Base-by-base conservation (phyloP, 2,888 invertebrate genomes). In the Dugesia japonica region DNA sequence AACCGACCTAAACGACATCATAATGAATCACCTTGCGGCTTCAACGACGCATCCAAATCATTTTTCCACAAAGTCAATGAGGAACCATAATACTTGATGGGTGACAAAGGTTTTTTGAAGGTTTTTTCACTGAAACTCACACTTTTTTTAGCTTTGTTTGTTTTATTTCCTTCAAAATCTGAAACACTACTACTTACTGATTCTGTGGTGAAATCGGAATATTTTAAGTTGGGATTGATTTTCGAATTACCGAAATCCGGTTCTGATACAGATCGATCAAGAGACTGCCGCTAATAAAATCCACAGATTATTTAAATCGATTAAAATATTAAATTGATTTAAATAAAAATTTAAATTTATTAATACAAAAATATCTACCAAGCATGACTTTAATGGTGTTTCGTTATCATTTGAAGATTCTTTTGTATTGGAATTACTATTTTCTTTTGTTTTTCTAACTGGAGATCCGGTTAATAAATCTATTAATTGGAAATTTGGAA, bases 41-140 rank as follows among this genome's bases (percentile, higher is more conserved):
- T 56, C 1, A 56, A n/a, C 4, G 56, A 56, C 20, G 7, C 17
- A 9, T 56, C 56, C 56, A 56, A 56, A 56, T 56, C 56, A n/a
- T 56, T 56, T 56, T 56, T 56, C 56, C 56, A 56, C 17, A 56
- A 56, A 20, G 56, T 20, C n/a, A 56, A 23, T n/a, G 56, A 56
- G 1, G 56, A 56, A n/a, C 56, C 56, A 23, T 56, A 56, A n/a
- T 56, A 56, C 17, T 56, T 56, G 7, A 56, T 56, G 4, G 56
- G 56, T 23, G 56, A 56, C 7, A 56, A n/a, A 1, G 56, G 56
- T 56, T 56, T 56, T n/a, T 56, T 56, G 56, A 56, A 9, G 28
- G 20, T 72, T 31, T 31, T 27, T n/a, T 72, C 72, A 23, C 72
- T 72, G 72, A 72, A 72, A 31, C 72, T 72, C 26, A 72, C 72